A percentile compares a stretch with the other conserved stretches of the same genome.
Conservation (phyloP, 2,113 vertebrate species). For the Stegostoma tigrinum region DNA sequence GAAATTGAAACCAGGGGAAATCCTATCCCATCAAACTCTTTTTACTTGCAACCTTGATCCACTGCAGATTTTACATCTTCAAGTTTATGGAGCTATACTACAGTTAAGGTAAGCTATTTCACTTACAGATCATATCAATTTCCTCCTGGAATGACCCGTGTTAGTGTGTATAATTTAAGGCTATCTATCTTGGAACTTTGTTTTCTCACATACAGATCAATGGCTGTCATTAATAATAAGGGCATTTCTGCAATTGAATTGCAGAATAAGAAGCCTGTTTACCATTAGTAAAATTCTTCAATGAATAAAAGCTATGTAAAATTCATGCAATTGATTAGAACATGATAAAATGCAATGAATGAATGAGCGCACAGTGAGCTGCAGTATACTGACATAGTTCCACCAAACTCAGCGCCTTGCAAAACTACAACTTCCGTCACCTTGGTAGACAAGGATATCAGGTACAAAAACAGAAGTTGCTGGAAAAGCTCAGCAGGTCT, state of each 20-base stretch:
- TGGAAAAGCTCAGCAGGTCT: no score
- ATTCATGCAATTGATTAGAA: background rate
- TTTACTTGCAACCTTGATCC: background rate
- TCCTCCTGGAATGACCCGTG: background rate
- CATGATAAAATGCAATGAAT: background rate
- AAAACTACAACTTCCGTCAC: background rate
- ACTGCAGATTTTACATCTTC: background rate
- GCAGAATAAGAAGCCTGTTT: background rate
- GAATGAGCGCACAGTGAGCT: background rate
- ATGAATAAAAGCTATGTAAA: background rate
- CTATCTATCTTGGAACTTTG: background rate
- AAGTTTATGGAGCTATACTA: background rate
- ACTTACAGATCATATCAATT: background rate
- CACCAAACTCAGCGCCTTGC: background rate
- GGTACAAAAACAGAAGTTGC: background rate
- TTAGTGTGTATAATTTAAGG: background rate
- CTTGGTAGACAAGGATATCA: background rate
- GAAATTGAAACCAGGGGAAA: background rate
- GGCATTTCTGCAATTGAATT: background rate
- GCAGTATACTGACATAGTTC: background rate
- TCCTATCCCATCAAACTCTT: background rate
- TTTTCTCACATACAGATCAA: background rate
- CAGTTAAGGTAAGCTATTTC: background rate
- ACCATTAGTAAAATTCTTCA: background rate
- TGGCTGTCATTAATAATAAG: background rate